Base-by-base conservation (phyloP, 2,888 invertebrate species). In the Leptopilina drosophilae region DNA sequence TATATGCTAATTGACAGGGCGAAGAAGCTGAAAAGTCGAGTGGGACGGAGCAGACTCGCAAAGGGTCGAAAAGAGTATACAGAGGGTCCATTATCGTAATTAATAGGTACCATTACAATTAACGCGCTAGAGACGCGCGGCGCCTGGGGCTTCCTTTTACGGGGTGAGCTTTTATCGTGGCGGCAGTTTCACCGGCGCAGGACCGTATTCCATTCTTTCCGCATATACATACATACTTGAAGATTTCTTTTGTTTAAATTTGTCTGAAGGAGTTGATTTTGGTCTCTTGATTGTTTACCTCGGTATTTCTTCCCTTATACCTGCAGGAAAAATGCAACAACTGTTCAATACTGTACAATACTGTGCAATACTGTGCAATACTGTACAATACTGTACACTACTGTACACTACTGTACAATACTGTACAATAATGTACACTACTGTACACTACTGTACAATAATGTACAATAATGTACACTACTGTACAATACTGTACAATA, bases 41-140 rank as follows among this genome's bases (percentile, higher is more conserved):
- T 69, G 49, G 26, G 20, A 49, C 20, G 49, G 12, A 69, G 69
- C 49, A 69, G 69, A 53, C 49, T 49, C 80, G 69, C 80, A 80
- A 78, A 81, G 81, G 78, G 78, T 80, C 80, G 81, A 77, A 81
- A 33, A 83, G 83, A 84, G 85, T 84, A 84, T 83, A 82, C 82
- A 82, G 84, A 80, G 69, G 82, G 85, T 89, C 90, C 90, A 90
- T 90, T 90, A 90, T 88, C 88, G 88, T 89, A 90, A 90, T 90
- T 90, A 90, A 90, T 90, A 88, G 67, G 67, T 67, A 67, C 87
- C 89, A 89, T 89, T 90, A 89, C 87, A 89, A 90, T 90, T 90
- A 90, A 89, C 87, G 88, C 85, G 85, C 77, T 11, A 76, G 85
- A 83, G 86, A 46, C 62, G 76, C 86, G 81, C 86, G 81, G 81